phyloP scores from a whole-genome alignment of 2,797 vertebrate genomes.

The Spheniscus humboldti region DNA sequence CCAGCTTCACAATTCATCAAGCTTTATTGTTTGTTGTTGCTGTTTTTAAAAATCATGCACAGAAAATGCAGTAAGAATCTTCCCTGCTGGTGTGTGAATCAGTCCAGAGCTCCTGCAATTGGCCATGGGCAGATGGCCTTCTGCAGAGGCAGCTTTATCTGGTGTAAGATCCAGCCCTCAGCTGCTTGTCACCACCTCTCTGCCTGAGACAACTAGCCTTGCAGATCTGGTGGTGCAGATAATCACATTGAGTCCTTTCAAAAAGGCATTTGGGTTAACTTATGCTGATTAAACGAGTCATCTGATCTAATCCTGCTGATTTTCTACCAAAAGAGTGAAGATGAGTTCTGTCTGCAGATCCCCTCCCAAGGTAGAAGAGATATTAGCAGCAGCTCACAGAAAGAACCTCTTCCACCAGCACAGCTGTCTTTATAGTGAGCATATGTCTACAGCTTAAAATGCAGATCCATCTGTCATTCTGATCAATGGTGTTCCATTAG shows the following conservation, averaged over 20 bases:
- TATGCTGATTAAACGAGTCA: not conserved
- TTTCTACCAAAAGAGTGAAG: not conserved
- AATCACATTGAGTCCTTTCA: not conserved
- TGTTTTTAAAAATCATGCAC: not conserved
- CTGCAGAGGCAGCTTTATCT: not conserved
- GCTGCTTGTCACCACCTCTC: not conserved
- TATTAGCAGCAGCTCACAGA: not conserved
- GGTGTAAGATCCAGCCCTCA: not conserved
- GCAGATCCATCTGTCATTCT: not conserved
- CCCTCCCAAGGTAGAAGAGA: not conserved
- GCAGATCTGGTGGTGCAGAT: not conserved
- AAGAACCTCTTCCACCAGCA: not conserved
- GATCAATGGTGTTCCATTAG: not conserved
- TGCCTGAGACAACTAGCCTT: not conserved
- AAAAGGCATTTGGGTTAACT: not conserved
- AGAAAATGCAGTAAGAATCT: not conserved
- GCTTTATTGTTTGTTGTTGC: not conserved
- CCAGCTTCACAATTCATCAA: not conserved
- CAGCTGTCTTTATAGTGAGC: not conserved
- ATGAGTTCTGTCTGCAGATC: not conserved
- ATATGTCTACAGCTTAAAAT: not conserved
- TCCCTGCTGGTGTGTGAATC: not conserved
- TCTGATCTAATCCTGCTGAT: not conserved
- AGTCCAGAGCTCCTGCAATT: not conserved
- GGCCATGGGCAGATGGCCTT: not conserved